Evolutionary conservation across 2,113 vertebrate species (phyloP).

Genomic region (Chlamydotis undulata): DNA sequence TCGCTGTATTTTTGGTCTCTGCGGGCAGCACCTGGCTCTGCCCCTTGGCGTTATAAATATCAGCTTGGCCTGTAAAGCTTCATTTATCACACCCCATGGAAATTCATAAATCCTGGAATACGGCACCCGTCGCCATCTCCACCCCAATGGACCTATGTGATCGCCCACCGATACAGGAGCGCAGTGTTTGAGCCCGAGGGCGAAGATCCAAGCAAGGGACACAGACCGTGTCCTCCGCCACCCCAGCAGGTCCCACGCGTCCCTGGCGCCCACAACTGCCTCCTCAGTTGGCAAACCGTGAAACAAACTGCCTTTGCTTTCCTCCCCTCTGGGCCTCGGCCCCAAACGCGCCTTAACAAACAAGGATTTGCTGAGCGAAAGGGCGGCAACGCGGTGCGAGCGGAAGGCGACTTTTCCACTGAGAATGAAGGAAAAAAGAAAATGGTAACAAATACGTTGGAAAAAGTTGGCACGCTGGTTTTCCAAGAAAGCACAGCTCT

Average conservation of each 20-base stretch:
- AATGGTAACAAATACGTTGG: accelerated
- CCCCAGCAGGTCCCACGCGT: neutral
- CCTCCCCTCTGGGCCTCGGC: neutral
- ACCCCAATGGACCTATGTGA: neutral
- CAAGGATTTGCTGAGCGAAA: neutral
- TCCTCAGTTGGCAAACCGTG: neutral
- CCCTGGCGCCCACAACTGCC: neutral
- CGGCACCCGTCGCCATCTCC: neutral
- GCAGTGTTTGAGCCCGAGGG: neutral
- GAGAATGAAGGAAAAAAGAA: neutral
- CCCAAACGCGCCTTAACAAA: neutral
- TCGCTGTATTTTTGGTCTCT: neutral
- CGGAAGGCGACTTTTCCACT: accelerated
- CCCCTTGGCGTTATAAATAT: neutral
- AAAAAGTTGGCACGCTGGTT: neutral
- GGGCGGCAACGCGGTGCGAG: accelerated
- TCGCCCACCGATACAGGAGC: accelerated
- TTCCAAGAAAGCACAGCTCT: neutral
- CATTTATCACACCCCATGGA: neutral
- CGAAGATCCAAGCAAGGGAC: neutral
- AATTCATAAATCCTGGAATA: neutral
- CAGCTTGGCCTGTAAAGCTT: neutral
- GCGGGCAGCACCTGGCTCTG: neutral
- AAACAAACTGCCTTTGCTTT: neutral
- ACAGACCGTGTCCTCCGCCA: neutral